Evolutionary conservation across 2,113 vertebrate species (phyloP).

Genomic region (Bubo blakistoni): DNA sequence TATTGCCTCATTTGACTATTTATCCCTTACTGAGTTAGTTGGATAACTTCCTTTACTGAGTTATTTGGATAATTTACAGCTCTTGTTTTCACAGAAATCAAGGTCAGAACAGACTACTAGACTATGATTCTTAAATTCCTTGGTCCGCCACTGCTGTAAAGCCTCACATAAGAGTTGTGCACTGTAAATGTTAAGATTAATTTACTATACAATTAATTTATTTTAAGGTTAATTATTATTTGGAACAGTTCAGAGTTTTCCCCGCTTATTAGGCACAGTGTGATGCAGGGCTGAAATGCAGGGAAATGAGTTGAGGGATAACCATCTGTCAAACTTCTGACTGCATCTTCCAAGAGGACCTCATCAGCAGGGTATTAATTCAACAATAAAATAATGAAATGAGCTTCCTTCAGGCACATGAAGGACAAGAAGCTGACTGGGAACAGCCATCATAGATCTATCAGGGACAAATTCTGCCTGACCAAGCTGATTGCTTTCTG

Average conservation of each 20-base stretch:
- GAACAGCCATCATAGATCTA: background rate
- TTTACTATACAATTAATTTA: background rate
- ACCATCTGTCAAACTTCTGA: background rate
- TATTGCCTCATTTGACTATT: background rate
- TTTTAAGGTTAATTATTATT: background rate
- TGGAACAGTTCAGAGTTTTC: background rate
- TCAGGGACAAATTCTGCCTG: background rate
- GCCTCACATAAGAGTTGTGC: background rate
- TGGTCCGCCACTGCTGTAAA: background rate
- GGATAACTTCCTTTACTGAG: background rate
- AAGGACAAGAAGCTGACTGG: background rate
- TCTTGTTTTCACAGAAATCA: background rate
- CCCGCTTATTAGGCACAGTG: background rate
- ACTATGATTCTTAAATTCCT: background rate
- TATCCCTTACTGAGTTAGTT: background rate
- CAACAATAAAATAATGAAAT: background rate
- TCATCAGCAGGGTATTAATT: background rate
- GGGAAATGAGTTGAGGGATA: background rate
- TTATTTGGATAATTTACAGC: background rate
- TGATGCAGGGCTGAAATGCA: background rate
- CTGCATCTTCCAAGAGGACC: background rate
- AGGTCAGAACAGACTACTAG: background rate
- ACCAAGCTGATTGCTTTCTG: background rate
- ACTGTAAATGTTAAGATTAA: background rate
- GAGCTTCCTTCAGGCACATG: background rate